These are phyloP conservation scores for Phymanthus crucifer DNA, from an alignment of 92 coral and sea anemone genomes.

Conservation along the genomic window DNA sequence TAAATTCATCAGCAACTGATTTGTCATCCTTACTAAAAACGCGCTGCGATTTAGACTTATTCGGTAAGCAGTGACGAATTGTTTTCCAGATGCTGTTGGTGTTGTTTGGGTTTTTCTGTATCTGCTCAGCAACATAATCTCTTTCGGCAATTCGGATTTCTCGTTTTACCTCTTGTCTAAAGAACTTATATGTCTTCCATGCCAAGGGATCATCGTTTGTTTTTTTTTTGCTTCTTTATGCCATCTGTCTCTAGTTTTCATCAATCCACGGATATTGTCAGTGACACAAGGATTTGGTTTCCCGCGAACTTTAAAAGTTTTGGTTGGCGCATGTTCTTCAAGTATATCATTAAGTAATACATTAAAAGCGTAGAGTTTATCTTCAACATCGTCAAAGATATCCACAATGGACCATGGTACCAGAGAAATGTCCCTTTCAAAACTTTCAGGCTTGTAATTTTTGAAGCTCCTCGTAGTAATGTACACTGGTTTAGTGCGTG, in stretches of 20 bases:
- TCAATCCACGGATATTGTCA: constrained; percentile 38
- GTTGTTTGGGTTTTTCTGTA: constrained; percentile 14
- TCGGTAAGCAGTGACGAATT: constrained; percentile 18
- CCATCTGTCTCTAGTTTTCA: constrained; percentile 42
- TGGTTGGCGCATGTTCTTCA: constrained; percentile 50
- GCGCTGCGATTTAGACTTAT: constrained; percentile 12
- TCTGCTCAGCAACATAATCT: constrained; percentile 35
- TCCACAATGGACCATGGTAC: constrained; percentile 52
- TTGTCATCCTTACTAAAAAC: constrained; percentile 39
- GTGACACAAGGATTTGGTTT: constrained; percentile 46
- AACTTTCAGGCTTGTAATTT: constrained; percentile 12
- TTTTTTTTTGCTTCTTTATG: constrained; percentile 35
- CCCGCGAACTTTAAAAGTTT: constrained; percentile 27
- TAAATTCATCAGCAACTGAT: constrained; percentile 18
- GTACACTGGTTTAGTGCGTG: constrained; percentile 30
- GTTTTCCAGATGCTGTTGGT: constrained; percentile 48
- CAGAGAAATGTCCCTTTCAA: neutral
- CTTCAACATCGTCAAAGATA: constrained; percentile 34
- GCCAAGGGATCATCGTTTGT: constrained; percentile 42
- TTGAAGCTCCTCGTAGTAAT: constrained; percentile 21
- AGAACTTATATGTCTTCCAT: constrained; percentile 47
- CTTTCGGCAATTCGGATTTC: constrained; percentile 40
- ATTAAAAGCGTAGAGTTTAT: constrained; percentile 36
- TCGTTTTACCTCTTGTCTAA: constrained; percentile 39
- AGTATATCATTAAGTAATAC: constrained; percentile 40